Evolutionary conservation across 2,797 vertebrate species (phyloP).

Genomic region (Propithecus deckenii): DNA sequence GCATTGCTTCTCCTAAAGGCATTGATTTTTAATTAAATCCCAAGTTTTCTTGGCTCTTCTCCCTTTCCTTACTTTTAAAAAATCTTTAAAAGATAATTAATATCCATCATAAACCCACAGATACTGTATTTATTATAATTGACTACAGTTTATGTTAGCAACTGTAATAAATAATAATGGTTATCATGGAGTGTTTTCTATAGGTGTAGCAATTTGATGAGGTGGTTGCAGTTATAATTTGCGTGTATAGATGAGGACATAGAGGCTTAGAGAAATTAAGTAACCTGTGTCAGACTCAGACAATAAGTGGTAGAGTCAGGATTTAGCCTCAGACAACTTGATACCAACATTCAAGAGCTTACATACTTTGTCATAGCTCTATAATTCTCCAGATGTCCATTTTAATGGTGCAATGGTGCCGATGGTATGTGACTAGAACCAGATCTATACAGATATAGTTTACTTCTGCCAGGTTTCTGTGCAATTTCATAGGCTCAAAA

Average conservation of each 20-base stretch:
- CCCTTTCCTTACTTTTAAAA: not conserved
- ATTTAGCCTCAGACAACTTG: not conserved
- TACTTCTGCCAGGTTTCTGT: not conserved
- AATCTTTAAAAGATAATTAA: slow-evolving; percentile 17
- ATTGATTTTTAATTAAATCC: not conserved
- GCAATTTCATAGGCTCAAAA: not conserved
- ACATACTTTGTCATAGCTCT: not conserved
- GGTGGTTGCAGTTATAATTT: not conserved
- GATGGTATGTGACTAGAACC: not conserved
- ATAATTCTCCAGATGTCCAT: not conserved
- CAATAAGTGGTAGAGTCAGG: not conserved
- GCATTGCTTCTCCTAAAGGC: not conserved
- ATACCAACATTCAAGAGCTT: not conserved
- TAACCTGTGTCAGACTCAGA: not conserved
- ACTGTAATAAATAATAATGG: not conserved
- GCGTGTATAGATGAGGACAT: not conserved
- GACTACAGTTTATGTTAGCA: not conserved
- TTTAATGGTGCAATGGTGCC: not conserved
- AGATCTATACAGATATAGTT: not conserved
- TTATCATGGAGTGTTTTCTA: not conserved
- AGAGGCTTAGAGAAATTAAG: slow-evolving; percentile 2
- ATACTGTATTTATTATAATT: not conserved
- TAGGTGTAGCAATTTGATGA: not conserved
- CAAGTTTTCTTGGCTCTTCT: not conserved
- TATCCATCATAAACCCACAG: not conserved